Evolutionary conservation across 1,140 invertebrate genomes (phyloP), one percentile per base, ranked within the genome.

Genomic region (Lepidurus packardi): DNA sequence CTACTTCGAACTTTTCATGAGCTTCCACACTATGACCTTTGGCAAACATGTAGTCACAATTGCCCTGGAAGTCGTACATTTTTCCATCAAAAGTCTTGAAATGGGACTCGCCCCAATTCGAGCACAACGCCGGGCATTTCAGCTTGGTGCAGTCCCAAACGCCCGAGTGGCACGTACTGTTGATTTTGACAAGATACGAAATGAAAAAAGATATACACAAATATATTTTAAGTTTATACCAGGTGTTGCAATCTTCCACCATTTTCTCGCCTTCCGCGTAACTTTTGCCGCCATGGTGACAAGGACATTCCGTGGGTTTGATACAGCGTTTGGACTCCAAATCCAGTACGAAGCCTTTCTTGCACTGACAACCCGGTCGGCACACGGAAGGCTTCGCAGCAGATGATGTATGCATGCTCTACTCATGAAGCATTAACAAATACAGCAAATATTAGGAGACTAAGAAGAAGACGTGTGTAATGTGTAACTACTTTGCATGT

Each of bases 71-170:
- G 83, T 95, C 92, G 83, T 89, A 96, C 8, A 89, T 85, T n/a
- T 88, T 89, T 0, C 91, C 92, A 85, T 96, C 95, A 82, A 94
- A 97, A 0, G 93, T 94, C 80, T 90, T 90, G 82, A 93, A 93
- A 84, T 97, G 94, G 1, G 93, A 94, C 82, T 94, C 92, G 6
- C 94, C 93, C 92, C 93, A 95, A 6, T 91, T 89, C 21, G 89
- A 88, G 84, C 94, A 96, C 21, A 91, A 86, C 10, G 90, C 91
- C 65, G 89, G 86, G 81, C 85, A 86, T 21, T 81, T 80, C 16
- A 82, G 81, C 73, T 85, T 81, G 10, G 84, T 83, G 75, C 86
- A 87, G 2, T 81, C 77, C 86, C 86, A 87, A 74, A 79, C 80
- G 6, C 86, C 85, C 65, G 79, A 76, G 21, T 82, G 73, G 81